Percentiles rank a stretch among this genome's conserved stretches.
These are phyloP conservation scores for Diplosoma virens DNA, from an alignment of 23 tunicate genomes.

Conservation along the genomic window DNA sequence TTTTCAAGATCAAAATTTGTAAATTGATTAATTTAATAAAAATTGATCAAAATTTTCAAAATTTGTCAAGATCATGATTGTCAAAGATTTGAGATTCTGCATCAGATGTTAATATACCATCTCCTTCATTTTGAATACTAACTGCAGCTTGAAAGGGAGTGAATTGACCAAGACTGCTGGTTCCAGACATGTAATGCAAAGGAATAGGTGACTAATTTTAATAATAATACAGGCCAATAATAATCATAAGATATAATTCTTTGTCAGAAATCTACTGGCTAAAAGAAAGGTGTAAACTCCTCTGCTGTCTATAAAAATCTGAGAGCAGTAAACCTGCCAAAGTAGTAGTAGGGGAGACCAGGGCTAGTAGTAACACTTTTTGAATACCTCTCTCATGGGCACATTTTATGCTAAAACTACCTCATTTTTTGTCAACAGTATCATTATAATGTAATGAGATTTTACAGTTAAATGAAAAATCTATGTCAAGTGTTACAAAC, in stretches of 20 bases:
- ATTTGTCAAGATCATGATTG: no score
- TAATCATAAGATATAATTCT: neutral
- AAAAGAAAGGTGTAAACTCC: neutral
- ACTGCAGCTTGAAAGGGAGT: slow-evolving; percentile 14
- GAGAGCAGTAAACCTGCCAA: neutral
- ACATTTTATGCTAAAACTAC: no score
- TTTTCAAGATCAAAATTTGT: no score
- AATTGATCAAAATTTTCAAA: no score
- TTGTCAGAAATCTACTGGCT: slow-evolving; percentile 6
- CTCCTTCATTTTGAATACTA: neutral
- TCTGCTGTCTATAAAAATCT: slow-evolving; percentile 2
- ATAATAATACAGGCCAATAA: neutral
- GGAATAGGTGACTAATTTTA: slow-evolving; percentile 5
- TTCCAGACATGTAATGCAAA: neutral
- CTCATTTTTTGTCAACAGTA: no score
- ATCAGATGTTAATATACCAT: slow-evolving; percentile 1
- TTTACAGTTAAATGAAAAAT: no score
- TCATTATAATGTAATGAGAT: no score
- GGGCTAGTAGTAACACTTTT: no score
- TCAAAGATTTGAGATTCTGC: slow-evolving; percentile 6
- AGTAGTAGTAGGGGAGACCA: no score
- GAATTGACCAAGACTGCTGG: neutral
- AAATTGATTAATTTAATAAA: no score
- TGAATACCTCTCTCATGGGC: no score
- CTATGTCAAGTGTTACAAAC: no score